phyloP scores from a whole-genome alignment of 2,888 invertebrate genomes.

The Creontiades dilutus region DNA sequence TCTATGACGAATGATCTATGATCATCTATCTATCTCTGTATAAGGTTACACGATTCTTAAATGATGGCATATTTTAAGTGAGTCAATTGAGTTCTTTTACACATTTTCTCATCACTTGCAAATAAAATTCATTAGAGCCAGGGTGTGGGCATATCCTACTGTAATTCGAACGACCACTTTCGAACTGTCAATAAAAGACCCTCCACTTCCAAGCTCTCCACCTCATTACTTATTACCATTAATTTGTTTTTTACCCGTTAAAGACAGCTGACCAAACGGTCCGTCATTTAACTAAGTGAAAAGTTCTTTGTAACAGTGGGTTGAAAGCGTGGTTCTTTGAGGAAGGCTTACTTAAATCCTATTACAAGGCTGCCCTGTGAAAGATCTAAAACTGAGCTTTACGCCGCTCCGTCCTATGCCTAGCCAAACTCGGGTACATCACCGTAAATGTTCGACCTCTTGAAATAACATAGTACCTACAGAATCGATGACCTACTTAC shows the following conservation, averaged over 20 bases:
- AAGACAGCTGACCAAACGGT: slow-evolving; percentile 8
- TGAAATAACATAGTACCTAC: no score
- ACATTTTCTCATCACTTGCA: no score
- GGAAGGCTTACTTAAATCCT: slow-evolving; percentile 28
- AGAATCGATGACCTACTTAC: no score
- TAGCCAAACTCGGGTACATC: not conserved
- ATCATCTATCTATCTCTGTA: no score
- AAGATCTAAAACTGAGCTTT: slow-evolving; percentile 2
- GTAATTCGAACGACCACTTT: not conserved
- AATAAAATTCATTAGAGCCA: not conserved
- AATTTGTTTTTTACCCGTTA: not conserved
- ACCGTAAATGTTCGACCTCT: no score
- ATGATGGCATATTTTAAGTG: no score
- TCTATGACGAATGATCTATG: no score
- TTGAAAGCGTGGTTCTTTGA: slow-evolving; percentile 17
- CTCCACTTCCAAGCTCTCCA: not conserved
- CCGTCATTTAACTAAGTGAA: slow-evolving; percentile 36
- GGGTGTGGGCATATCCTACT: not conserved
- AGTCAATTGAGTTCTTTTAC: no score
- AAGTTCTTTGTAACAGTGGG: slow-evolving; percentile 4
- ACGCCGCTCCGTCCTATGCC: not conserved
- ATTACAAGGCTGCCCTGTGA: not conserved
- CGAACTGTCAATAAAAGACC: not conserved
- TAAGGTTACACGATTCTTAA: no score
- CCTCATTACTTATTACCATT: slow-evolving; percentile 28